Evolutionary conservation across 2,888 invertebrate genomes (phyloP).

Genomic region (Electrophaes corylata): DNA sequence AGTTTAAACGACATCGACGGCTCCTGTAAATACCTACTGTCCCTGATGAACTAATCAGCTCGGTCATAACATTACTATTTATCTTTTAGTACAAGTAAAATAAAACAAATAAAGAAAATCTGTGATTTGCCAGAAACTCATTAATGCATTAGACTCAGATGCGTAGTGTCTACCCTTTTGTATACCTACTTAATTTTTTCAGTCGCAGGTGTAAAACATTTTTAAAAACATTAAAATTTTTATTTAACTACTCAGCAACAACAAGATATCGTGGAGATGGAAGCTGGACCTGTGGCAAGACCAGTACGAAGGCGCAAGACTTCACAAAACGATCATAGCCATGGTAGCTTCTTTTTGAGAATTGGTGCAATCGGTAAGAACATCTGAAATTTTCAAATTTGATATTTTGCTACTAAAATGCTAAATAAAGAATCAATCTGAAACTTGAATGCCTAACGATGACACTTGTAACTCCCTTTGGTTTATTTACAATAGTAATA

Average conservation of each 20-base stretch:
- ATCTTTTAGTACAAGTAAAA: background rate
- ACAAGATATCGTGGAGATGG: slow-evolving; percentile 88
- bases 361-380: slow-evolving; percentile 95
- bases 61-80: background rate
- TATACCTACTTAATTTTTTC: background rate
- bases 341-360: slow-evolving; percentile 96
- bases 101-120: background rate
- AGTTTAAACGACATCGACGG: slow-evolving; percentile 26
- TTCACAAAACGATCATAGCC: slow-evolving; percentile 95
- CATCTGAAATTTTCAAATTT: background rate
- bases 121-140: slow-evolving; percentile 10
- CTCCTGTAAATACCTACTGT: slow-evolving; percentile 19
- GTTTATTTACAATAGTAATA: too few species aligned
- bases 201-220: background rate
- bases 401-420: background rate
- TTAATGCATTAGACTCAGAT: background rate
- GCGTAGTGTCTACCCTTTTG: background rate
- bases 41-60: slow-evolving; percentile 13
- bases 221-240: slow-evolving; percentile 3
- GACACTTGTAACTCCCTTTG: too few species aligned
- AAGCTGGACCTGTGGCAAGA: slow-evolving; percentile 87
- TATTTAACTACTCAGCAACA: slow-evolving; percentile 61
- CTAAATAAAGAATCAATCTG: too few species aligned
- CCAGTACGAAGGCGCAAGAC: slow-evolving; percentile 91
- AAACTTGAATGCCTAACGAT: background rate